phyloP scores from a whole-genome alignment of 2,113 vertebrate species.

The Apteryx mantelli region DNA sequence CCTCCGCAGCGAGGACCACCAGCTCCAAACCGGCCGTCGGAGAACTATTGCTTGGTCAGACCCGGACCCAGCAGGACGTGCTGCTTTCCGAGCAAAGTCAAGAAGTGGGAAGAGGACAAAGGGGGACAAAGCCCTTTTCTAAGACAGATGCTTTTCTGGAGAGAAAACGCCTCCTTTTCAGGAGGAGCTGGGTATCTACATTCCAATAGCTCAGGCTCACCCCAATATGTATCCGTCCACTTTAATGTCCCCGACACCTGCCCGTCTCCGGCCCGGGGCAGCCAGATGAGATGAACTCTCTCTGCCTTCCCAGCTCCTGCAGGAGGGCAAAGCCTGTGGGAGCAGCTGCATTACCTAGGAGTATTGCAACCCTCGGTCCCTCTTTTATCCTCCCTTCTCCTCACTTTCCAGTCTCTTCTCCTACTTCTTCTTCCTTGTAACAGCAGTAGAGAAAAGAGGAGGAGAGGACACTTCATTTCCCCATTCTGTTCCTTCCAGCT shows the following conservation, averaged over 20 bases:
- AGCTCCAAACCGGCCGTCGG: neutral
- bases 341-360: neutral
- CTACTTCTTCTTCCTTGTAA: neutral
- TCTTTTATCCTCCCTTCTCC: neutral
- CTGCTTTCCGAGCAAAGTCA: neutral
- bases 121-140: neutral
- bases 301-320: neutral
- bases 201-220: neutral
- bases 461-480: rapidly evolving
- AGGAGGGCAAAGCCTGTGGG: neutral
- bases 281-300: neutral
- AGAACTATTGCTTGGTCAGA: neutral
- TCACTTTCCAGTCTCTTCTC: neutral
- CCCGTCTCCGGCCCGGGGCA: too few species aligned
- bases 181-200: neutral
- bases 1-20: neutral
- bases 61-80: neutral
- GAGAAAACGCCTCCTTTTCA: too few species aligned
- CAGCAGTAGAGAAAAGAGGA: neutral
- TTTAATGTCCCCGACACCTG: neutral
- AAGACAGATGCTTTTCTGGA: too few species aligned
- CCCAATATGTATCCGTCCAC: rapidly evolving
- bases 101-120: neutral
- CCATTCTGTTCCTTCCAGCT: neutral
- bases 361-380: rapidly evolving